These are phyloP conservation scores for Portevinia maculata DNA, from an alignment of 2,888 invertebrate genomes.

Conservation along the genomic window DNA sequence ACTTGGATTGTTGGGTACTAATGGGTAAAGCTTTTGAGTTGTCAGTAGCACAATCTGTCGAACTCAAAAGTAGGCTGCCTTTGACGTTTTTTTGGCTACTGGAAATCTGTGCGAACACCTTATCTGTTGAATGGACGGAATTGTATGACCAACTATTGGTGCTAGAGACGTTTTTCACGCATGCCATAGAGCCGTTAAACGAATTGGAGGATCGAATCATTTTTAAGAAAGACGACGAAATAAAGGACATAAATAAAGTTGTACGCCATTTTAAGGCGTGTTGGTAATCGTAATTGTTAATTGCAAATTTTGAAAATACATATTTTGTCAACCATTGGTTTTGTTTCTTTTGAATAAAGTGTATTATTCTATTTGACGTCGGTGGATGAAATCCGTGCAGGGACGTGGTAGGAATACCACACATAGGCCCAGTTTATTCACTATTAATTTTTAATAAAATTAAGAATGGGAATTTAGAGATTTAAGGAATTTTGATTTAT, in stretches of 20 bases:
- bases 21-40: constrained; percentile 76
- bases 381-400: too few species aligned
- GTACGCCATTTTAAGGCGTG: constrained; percentile 75
- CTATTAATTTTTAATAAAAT: too few species aligned
- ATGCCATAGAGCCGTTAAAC: constrained; percentile 78
- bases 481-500: too few species aligned
- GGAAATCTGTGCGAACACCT: constrained; percentile 80
- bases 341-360: background rate
- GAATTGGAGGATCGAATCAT: constrained; percentile 76
- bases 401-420: too few species aligned
- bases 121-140: constrained; percentile 77
- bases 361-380: too few species aligned
- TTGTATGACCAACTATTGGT: constrained; percentile 80
- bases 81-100: constrained; percentile 81
- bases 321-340: too few species aligned
- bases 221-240: constrained; percentile 73
- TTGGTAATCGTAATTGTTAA: too few species aligned
- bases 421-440: too few species aligned
- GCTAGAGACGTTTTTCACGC: constrained; percentile 80
- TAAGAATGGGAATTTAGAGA: too few species aligned
- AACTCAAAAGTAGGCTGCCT: constrained; percentile 78
- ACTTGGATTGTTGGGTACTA: constrained; percentile 81
- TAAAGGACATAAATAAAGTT: constrained; percentile 78
- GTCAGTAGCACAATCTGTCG: constrained; percentile 72
- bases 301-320: too few species aligned